Conservation (phyloP, 2,888 invertebrate genomes). For the Mythimna ferrago region DNA sequence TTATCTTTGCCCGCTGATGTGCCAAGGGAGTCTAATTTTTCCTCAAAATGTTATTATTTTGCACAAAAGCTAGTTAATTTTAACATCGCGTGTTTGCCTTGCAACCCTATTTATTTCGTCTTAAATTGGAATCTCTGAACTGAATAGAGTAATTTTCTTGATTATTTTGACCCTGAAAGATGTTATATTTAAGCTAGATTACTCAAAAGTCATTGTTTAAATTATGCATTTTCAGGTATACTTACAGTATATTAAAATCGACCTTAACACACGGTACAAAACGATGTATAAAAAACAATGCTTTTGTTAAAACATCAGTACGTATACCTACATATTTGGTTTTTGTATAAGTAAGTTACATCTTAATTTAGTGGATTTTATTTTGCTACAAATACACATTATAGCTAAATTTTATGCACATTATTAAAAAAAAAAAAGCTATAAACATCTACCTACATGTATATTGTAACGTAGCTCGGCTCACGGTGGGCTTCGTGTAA, state of each 20-base stretch:
- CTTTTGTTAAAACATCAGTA: conserved; percentile 10
- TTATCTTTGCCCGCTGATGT: neutral
- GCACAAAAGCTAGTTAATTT: conserved; percentile 29
- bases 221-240: conserved; percentile 10
- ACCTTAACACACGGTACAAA: conserved; percentile 10
- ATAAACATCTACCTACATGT: too few relatives aligned
- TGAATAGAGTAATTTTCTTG: conserved; percentile 47
- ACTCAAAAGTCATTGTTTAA: conserved; percentile 9
- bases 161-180: conserved; percentile 44
- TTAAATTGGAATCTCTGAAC: conserved; percentile 43
- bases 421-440: too few relatives aligned
- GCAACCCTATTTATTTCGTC: conserved; percentile 49
- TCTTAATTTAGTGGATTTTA: too few relatives aligned
- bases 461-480: too few relatives aligned
- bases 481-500: too few relatives aligned
- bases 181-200: conserved; percentile 6
- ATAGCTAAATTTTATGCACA: too few relatives aligned
- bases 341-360: too few relatives aligned
- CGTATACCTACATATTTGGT: too few relatives aligned
- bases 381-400: too few relatives aligned
- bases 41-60: conserved; percentile 1
- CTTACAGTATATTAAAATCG: neutral
- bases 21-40: conserved; percentile 2
- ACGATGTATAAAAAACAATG: conserved; percentile 7
- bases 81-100: conserved; percentile 38